phyloP scores from a whole-genome alignment of 2,113 vertebrate species.

The Zootoca vivipara region DNA sequence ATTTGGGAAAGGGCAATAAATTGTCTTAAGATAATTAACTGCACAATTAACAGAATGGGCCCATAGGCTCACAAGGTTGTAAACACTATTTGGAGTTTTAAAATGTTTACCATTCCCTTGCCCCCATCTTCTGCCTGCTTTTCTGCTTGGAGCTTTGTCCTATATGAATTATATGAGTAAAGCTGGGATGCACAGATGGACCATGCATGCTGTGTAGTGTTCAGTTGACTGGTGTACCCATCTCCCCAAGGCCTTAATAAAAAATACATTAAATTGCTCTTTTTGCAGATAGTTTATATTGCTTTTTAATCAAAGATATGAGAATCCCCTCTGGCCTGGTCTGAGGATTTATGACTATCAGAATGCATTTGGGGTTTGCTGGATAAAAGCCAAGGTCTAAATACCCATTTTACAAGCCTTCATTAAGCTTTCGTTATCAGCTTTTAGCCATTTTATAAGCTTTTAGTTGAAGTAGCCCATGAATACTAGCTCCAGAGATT shows the following conservation, averaged over 20 bases:
- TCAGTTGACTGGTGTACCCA: not conserved
- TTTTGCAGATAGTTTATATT: not conserved
- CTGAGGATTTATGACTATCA: not conserved
- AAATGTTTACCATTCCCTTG: not conserved
- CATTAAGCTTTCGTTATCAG: slow-evolving; percentile 29
- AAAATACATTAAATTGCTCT: not conserved
- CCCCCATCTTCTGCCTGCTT: not conserved
- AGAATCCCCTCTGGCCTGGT: not conserved
- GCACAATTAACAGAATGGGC: no score
- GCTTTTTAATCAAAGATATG: slow-evolving; percentile 9
- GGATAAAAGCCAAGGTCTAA: not conserved
- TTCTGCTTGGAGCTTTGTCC: not conserved
- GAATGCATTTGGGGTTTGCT: not conserved
- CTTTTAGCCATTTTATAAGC: slow-evolving; percentile 7
- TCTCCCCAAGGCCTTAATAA: not conserved
- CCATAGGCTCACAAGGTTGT: no score
- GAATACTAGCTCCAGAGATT: slow-evolving; percentile 1
- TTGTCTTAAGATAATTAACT: no score
- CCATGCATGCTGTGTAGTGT: not conserved
- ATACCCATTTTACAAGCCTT: slow-evolving; percentile 3
- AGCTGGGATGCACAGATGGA: not conserved
- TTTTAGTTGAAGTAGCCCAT: slow-evolving; percentile 19
- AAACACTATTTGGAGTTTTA: not conserved
- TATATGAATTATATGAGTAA: not conserved
- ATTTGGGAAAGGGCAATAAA: not conserved